phyloP scores from a whole-genome alignment of 2,113 vertebrate species.

The Ariopsis seemanni region DNA sequence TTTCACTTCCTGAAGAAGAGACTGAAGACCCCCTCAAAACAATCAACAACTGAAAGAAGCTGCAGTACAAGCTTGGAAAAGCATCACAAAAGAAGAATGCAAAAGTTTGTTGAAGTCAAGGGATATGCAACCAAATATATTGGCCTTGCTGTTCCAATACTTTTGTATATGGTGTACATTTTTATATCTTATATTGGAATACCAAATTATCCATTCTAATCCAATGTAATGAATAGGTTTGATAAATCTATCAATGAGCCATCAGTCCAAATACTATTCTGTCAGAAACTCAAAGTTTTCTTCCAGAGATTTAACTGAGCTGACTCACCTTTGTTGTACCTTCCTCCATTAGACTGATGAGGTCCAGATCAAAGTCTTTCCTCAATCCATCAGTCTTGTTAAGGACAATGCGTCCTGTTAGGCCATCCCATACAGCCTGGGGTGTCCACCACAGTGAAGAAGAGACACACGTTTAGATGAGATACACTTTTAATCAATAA shows the following conservation, averaged over 20 bases:
- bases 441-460: slow-evolving; percentile 26
- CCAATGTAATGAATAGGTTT: neutral
- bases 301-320: neutral
- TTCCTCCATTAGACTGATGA: slow-evolving; percentile 97
- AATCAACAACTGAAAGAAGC: neutral
- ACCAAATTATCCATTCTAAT: neutral
- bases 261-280: neutral
- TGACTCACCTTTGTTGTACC: slow-evolving; percentile 88
- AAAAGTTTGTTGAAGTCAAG: neutral
- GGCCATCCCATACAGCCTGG: slow-evolving; percentile 92
- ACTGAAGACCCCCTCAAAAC: neutral
- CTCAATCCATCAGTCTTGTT: slow-evolving; percentile 93
- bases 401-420: slow-evolving; percentile 94
- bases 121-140: neutral
- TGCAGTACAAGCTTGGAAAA: neutral
- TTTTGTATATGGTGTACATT: neutral
- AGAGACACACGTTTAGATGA: slow-evolving; percentile 12
- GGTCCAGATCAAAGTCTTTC: slow-evolving; percentile 95
- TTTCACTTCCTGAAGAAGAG: neutral
- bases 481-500: slow-evolving; percentile 14
- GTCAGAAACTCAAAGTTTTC: neutral
- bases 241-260: neutral
- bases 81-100: neutral
- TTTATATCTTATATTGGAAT: neutral
- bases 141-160: neutral